These are phyloP conservation scores for Halichoeres trimaculatus DNA, from an alignment of 2,113 vertebrate species.

Conservation along the genomic window DNA sequence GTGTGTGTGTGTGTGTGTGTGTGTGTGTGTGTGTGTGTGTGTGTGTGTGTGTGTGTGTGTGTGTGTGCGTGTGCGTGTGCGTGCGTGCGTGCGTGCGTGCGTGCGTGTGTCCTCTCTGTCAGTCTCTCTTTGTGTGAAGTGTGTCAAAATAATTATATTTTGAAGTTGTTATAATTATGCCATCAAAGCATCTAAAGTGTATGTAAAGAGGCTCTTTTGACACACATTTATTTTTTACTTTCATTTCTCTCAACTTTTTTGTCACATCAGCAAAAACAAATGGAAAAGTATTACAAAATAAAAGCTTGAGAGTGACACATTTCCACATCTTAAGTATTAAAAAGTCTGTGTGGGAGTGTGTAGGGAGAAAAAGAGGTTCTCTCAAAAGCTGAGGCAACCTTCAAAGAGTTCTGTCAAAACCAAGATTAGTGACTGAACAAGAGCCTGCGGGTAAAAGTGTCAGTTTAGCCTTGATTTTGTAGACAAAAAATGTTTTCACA, in stretches of 20 bases:
- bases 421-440: constrained; percentile 14
- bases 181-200: neutral
- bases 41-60: constrained; percentile 2
- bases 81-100: constrained; percentile 11
- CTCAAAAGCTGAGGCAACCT: neutral
- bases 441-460: neutral
- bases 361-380: neutral
- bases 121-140: constrained; percentile 7
- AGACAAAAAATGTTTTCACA: too few species aligned
- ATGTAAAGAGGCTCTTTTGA: neutral
- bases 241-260: neutral
- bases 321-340: too few species aligned
- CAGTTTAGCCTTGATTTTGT: neutral
- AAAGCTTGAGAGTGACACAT: neutral
- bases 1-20: constrained; percentile 10
- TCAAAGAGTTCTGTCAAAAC: constrained; percentile 26
- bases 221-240: neutral
- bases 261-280: neutral
- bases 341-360: constrained; percentile 8
- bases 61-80: too few species aligned
- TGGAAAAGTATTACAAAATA: neutral
- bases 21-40: neutral
- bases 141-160: constrained; percentile 18
- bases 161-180: neutral
- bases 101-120: neutral